A percentile compares a stretch with the other conserved stretches of the same genome.
These are phyloP conservation scores for Hippopotamyrus pictus DNA, from an alignment of 2,797 vertebrate genomes.

Conservation along the genomic window DNA sequence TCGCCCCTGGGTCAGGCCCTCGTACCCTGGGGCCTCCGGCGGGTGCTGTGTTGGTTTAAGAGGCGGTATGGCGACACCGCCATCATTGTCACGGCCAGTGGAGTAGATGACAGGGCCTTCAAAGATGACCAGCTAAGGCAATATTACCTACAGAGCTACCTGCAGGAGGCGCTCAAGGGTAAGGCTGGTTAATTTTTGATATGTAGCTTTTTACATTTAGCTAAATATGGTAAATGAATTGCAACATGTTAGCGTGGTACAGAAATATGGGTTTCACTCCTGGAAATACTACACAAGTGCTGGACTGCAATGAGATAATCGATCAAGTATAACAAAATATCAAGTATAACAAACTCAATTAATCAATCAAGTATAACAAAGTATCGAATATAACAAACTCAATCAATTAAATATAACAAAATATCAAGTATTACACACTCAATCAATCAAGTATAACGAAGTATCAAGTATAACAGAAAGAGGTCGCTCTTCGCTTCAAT, in stretches of 20 bases:
- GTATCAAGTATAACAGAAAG: neutral
- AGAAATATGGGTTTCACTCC: neutral
- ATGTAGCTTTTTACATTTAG: neutral
- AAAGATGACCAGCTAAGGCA: slow-evolving; percentile 73
- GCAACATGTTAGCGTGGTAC: neutral
- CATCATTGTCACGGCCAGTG: slow-evolving; percentile 79
- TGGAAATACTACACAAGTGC: neutral
- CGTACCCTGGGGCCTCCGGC: slow-evolving; percentile 77
- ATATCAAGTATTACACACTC: neutral
- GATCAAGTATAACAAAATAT: neutral
- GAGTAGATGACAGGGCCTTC: slow-evolving; percentile 76
- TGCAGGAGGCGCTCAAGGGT: slow-evolving; percentile 89
- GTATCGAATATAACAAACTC: too few species aligned
- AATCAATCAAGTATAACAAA: too few species aligned
- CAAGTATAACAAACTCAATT: too few species aligned
- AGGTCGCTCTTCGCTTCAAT: neutral
- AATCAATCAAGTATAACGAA: neutral
- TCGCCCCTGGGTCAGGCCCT: slow-evolving; percentile 70
- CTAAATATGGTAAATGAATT: neutral
- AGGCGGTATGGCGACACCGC: slow-evolving; percentile 65
- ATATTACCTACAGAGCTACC: slow-evolving; percentile 73
- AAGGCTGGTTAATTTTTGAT: slow-evolving; percentile 32
- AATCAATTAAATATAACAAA: neutral
- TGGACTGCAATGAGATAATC: neutral
- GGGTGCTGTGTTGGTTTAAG: slow-evolving; percentile 77